Evolutionary conservation across 2,113 vertebrate genomes (phyloP), one percentile per base, ranked within the genome.

Genomic region (Actinemys pallida): DNA sequence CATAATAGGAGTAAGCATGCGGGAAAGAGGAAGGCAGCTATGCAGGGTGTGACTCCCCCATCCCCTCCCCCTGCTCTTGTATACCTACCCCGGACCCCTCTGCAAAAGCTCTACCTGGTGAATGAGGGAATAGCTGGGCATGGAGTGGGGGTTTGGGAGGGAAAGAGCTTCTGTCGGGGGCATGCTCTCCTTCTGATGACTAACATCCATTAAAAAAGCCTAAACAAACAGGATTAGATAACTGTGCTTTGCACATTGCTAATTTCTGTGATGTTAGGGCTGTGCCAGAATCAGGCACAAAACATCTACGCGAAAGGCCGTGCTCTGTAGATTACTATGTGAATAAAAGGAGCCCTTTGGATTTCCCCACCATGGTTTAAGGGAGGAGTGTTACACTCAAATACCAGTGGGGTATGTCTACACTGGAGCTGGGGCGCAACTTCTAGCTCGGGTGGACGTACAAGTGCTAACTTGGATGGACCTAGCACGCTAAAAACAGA

Each of bases 301-400:
- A 87, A n/a, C n/a, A 72, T n/a, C 4, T n/a, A 88, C 65, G 82
- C n/a, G 76, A 31, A 25, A 27, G 29, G 59, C 31, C 78, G 76
- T 91, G 20, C 57, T 81, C 56, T 29, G 4, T 49, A 22, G 72
- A 35, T 75, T 29, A 24, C 65, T 45, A 22, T n/a, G 22, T 45
- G 88, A 79, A 5, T n/a, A 69, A 87, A 92, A 93, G 59, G 5
- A 25, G 45, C n/a, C 69, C 88, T 84, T 92, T 53, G 62, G 83
- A 88, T 87, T 65, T 84, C 65, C 50, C 56, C 42, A 79, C 62
- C 1, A 62, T 29, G 27, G n/a, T 25, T n/a, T 87, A 75, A 86
- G 39, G 5, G 59, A 42, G 7, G 39, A 90, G n/a, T 42, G 56
- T 83, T 81, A 79, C n/a, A 35, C 45, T 81, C 49, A 78, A 1